A percentile compares a stretch with the other conserved stretches of the same genome.
phyloP scores from a whole-genome alignment of 2,797 vertebrate species.

The Prionace glauca region DNA sequence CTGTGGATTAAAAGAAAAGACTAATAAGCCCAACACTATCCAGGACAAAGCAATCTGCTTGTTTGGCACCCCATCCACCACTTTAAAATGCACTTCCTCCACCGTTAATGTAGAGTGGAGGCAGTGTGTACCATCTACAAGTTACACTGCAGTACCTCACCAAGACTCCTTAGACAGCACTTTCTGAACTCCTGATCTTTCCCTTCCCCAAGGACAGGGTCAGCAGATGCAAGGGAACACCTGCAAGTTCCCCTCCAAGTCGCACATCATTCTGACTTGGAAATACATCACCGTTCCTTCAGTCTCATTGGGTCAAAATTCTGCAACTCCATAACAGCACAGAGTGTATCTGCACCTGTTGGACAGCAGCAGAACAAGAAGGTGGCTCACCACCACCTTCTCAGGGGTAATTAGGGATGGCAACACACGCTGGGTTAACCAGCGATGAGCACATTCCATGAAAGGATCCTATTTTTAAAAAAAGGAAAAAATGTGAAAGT shows the following conservation, averaged over 20 bases:
- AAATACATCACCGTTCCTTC: not conserved
- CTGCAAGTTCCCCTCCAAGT: not conserved
- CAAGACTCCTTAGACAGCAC: not conserved
- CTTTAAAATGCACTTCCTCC: not conserved
- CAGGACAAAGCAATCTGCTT: not conserved
- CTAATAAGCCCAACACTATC: not conserved
- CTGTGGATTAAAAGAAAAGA: no score
- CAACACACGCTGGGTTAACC: not conserved
- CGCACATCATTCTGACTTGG: not conserved
- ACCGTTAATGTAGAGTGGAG: not conserved
- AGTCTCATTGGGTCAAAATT: not conserved
- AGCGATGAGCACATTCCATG: not conserved
- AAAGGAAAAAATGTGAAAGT: not conserved
- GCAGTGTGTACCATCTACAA: not conserved
- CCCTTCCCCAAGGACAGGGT: not conserved
- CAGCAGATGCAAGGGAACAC: not conserved
- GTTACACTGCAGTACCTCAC: not conserved
- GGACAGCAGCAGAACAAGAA: not conserved
- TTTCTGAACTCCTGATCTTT: not conserved
- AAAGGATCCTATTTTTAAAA: not conserved
- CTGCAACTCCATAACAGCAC: not conserved
- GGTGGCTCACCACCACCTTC: not conserved
- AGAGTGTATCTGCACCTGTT: not conserved
- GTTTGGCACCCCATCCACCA: not conserved
- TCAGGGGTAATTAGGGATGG: not conserved